Evolutionary conservation across 2,797 vertebrate genomes (phyloP).

Genomic region (Platyrinchus mystaceus): DNA sequence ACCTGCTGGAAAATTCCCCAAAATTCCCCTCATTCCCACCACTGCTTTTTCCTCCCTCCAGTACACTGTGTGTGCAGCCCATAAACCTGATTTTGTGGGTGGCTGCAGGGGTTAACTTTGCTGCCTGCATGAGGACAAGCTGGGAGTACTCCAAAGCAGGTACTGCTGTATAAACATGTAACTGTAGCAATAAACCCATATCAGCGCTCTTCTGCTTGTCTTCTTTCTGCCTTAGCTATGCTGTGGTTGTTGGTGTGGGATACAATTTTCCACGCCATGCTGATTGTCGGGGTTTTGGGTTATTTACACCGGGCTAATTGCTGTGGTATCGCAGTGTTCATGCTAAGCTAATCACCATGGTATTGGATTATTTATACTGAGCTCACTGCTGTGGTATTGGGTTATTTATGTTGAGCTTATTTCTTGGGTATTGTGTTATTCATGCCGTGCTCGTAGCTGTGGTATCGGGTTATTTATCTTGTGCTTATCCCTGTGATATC

Average conservation of each 20-base stretch:
- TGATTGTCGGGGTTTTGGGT: constrained; percentile 36
- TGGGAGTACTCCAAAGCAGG: neutral
- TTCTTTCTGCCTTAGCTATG: neutral
- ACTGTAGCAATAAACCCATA: neutral
- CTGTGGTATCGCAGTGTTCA: constrained; percentile 33
- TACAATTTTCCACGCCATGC: constrained; percentile 39
- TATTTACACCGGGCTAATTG: constrained; percentile 60
- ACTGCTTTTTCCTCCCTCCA: neutral
- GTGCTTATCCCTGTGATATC: constrained; percentile 42
- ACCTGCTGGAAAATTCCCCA: neutral
- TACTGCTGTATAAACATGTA: neutral
- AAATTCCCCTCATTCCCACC: neutral
- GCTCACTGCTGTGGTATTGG: constrained; percentile 24
- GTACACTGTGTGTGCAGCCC: neutral
- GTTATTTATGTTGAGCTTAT: constrained; percentile 43
- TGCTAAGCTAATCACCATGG: constrained; percentile 63
- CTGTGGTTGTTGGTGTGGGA: neutral
- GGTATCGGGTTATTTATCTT: constrained; percentile 41
- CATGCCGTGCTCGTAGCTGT: constrained; percentile 5
- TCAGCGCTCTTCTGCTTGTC: neutral
- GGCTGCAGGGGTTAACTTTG: neutral
- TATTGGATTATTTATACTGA: constrained; percentile 64
- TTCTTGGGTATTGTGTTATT: constrained; percentile 38
- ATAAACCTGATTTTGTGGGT: neutral
- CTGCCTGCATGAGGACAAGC: neutral